Evolutionary conservation across 2,113 vertebrate genomes (phyloP), one percentile per base, ranked within the genome.

Genomic region (Pseudorhombus dupliciocellatus): DNA sequence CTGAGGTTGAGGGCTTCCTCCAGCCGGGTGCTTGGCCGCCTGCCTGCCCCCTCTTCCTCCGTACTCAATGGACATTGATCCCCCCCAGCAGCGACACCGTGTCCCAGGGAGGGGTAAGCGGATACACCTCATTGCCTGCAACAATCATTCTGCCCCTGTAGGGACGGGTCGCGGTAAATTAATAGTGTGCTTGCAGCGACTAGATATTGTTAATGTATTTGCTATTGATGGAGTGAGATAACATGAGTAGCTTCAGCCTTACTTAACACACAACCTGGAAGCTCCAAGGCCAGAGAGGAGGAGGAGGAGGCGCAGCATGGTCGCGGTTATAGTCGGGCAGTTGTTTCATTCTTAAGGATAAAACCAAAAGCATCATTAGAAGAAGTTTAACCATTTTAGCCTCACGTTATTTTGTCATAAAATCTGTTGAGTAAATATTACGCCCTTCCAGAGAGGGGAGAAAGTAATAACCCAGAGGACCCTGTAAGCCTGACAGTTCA

Each of bases 221-320:
- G 62, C 89, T 94, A 95, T 93, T 94, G 95, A 95, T 94, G 91
- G 90, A 93, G 92, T 89, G 93, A 87, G 93, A 95, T 94, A 95
- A 96, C 94, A 95, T 80, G 92, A 94, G 93, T 94, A 93, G 90
- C 94, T 95, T 94, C 93, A 93, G 90, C 90, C 92, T 94, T 95
- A 93, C 92, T 95, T 94, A 95, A 95, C 94, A 94, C 90, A 95
- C 94, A 93, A 92, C 94, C 95, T 94, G 93, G 92, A 93, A 96
- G 94, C 93, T 93, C 87, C 71, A 87, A 91, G 90, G 86, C 92
- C 85, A 76, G 64, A 68, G 90, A 91, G 88, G 88, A 89, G 86
- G 90, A 91, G 88, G 88, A 89, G 86, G 56, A 86, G 78, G 51
- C 85, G 78, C 52, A 53, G 66, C 59, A 70, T 53, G 0, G 18